Evolutionary conservation across 2,113 vertebrate species (phyloP).

Genomic region (Siniperca chuatsi): DNA sequence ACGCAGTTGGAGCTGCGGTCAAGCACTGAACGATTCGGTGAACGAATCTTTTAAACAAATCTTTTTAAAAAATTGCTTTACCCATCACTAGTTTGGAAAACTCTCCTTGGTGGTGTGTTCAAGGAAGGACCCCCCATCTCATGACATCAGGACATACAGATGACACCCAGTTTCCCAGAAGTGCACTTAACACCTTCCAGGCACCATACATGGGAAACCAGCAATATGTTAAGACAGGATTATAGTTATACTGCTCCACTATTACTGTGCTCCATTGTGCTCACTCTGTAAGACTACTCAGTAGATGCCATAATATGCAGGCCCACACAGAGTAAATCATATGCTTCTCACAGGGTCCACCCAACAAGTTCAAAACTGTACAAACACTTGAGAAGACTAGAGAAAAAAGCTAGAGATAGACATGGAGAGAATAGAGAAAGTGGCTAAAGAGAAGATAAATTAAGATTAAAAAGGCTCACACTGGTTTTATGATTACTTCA

Average conservation of each 20-base stretch:
- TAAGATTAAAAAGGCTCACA: background rate
- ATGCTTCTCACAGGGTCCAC: background rate
- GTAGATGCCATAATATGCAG: background rate
- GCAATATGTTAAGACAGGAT: background rate
- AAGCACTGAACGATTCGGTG: too few species aligned
- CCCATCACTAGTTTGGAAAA: too few species aligned
- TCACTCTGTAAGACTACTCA: background rate
- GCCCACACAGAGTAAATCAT: background rate
- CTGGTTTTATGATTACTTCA: slow-evolving; percentile 13
- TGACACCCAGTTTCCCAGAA: background rate
- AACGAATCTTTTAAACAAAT: too few species aligned
- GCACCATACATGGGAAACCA: background rate
- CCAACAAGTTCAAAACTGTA: background rate
- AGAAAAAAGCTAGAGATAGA: background rate
- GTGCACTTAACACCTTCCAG: background rate
- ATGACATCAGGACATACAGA: too few species aligned
- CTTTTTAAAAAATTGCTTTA: too few species aligned
- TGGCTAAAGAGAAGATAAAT: background rate
- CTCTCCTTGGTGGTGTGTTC: too few species aligned
- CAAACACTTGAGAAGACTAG: background rate
- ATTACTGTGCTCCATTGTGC: background rate
- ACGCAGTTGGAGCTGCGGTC: too few species aligned
- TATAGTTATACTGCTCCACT: background rate
- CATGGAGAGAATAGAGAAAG: background rate
- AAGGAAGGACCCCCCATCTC: too few species aligned